Base-by-base conservation (phyloP, 1,140 invertebrate genomes). In the Dendrolimus punctatus region DNA sequence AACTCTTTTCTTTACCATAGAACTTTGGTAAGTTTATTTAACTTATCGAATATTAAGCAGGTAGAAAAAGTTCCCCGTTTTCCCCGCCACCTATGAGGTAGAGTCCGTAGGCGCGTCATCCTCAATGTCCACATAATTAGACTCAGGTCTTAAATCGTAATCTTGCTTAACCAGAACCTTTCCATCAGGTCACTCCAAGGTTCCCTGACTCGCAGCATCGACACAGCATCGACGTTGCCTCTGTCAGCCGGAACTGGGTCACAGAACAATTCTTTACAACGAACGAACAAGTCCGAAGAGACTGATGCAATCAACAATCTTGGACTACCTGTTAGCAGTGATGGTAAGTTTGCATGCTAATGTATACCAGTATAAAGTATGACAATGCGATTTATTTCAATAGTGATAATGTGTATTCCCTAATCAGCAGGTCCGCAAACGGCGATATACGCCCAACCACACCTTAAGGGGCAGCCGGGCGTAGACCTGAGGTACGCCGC, bases 401-500 rank as follows among this genome's bases (percentile, higher is more conserved):
- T 23, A 23, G 23, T 23, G 3, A 23, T 23, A 23, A 23, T 23
- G 23, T 23, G 1, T 23, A 23, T 23, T 23, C 23, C 23, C 23
- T 23, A 23, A 23, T 23, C 23, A 23, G 23, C 51, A 76, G 71
- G 62, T 38, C 70, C 71, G 7, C 67, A 71, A 52, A 64, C 67
- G 10, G 74, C 79, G 6, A 73, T 82, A 8, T 83, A 77, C 61
- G 72, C 78, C 4, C 79, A 85, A 48, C 64, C 79, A 4, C 68
- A 59, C 23, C 46, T 46, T 5, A 80, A 75, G 53, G 62, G 53
- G 38, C 66, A 70, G 8, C 40, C 50, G 4, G 91, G 87, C 53
- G 93, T 95, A 57, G 95, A 96, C 76, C 92, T 95, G 9, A 89
- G 94, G 57, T 96, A 95, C 78, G 93, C 93, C 45, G 95, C 95